Percentiles rank a stretch among this genome's conserved stretches.
Evolutionary conservation across 2,888 invertebrate species (phyloP).

Genomic region (Scaptomyza polygonia): DNA sequence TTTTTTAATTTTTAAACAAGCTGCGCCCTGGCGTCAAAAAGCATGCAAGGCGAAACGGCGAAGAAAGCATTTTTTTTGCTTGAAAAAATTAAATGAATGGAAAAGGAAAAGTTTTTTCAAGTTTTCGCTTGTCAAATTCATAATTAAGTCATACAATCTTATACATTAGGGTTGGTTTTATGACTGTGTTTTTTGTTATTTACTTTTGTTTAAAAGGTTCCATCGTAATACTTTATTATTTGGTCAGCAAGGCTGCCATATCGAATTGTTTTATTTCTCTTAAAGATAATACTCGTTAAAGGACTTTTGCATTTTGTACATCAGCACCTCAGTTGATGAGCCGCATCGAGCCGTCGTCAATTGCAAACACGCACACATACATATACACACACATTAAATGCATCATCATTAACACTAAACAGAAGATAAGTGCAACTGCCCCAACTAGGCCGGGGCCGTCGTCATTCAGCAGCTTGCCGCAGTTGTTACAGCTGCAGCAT

Average conservation of each 20-base stretch:
- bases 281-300: slow-evolving; percentile 74
- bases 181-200: not conserved
- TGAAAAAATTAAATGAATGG: slow-evolving; percentile 14
- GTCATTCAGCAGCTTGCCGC: slow-evolving; percentile 48
- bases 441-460: slow-evolving; percentile 71
- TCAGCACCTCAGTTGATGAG: slow-evolving; percentile 63
- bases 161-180: slow-evolving; percentile 13
- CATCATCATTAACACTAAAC: slow-evolving; percentile 64
- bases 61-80: slow-evolving; percentile 7
- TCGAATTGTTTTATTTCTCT: slow-evolving; percentile 40
- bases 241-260: slow-evolving; percentile 49
- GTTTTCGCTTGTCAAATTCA: slow-evolving; percentile 17
- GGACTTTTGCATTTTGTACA: slow-evolving; percentile 71
- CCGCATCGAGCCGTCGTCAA: slow-evolving; percentile 20
- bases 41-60: slow-evolving; percentile 4
- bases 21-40: slow-evolving; percentile 10
- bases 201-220: slow-evolving; percentile 52
- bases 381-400: slow-evolving; percentile 70
- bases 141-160: slow-evolving; percentile 35
- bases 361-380: slow-evolving; percentile 34
- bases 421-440: slow-evolving; percentile 62
- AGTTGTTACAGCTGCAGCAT: slow-evolving; percentile 31
- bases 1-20: slow-evolving; percentile 34
- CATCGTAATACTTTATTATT: slow-evolving; percentile 59
- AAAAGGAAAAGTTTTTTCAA: slow-evolving; percentile 25